A percentile compares a stretch with the other conserved stretches of the same genome.
These are phyloP conservation scores for Danio jaintianensis DNA, from an alignment of 2,797 vertebrate species.

Conservation along the genomic window DNA sequence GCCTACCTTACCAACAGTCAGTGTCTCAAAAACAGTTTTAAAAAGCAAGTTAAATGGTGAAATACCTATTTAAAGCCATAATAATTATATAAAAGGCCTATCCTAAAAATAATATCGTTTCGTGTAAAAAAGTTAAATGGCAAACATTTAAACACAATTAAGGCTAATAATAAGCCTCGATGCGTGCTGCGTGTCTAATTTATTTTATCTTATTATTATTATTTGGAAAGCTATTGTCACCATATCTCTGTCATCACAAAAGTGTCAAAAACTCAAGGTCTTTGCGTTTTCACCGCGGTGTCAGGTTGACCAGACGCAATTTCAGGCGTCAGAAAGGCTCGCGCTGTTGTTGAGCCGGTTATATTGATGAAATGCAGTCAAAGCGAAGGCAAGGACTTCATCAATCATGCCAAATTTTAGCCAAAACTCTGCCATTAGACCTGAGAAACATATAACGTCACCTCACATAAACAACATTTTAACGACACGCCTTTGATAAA, in stretches of 20 bases:
- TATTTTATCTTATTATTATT: background rate
- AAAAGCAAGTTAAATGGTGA: too few relatives aligned
- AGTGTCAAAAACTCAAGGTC: slow-evolving; percentile 22
- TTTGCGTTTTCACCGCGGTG: slow-evolving; percentile 17
- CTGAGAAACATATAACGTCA: slow-evolving; percentile 75
- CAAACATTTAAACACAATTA: too few relatives aligned
- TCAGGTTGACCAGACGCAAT: slow-evolving; percentile 44
- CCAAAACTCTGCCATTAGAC: slow-evolving; percentile 77
- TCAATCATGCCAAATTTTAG: slow-evolving; percentile 97
- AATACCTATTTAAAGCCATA: too few relatives aligned
- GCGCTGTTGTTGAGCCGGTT: slow-evolving; percentile 78
- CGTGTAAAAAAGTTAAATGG: too few relatives aligned
- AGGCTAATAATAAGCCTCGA: too few relatives aligned
- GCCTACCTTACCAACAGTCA: too few relatives aligned
- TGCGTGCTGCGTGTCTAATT: too few relatives aligned
- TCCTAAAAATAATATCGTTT: too few relatives aligned
- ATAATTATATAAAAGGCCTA: too few relatives aligned
- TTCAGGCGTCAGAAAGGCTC: slow-evolving; percentile 62
- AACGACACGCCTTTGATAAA: slow-evolving; percentile 54
- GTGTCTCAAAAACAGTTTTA: too few relatives aligned
- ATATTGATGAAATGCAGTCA: slow-evolving; percentile 93
- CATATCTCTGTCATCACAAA: background rate
- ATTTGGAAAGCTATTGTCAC: background rate
- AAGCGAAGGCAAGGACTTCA: slow-evolving; percentile 86
- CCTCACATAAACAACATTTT: slow-evolving; percentile 81